Conservation (phyloP, 2,797 vertebrate species). For the Chiloscyllium punctatum region DNA sequence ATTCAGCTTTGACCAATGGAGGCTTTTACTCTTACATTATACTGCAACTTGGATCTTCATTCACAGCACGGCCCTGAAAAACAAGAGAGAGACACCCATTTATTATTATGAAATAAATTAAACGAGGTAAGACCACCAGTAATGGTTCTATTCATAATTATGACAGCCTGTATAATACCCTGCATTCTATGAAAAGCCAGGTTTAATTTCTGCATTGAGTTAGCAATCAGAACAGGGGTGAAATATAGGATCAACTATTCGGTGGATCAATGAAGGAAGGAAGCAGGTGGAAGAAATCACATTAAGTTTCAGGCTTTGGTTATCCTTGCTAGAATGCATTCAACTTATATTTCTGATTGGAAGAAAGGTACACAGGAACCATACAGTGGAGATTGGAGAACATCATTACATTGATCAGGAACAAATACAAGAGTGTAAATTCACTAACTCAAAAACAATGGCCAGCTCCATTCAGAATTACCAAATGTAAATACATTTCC, state of each 20-base stretch:
- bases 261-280: not conserved
- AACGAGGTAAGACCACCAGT: not conserved
- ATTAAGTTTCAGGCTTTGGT: not conserved
- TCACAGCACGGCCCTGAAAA: slow-evolving; percentile 50
- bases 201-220: not conserved
- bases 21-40: slow-evolving; percentile 56
- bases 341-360: not conserved
- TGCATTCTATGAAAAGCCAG: not conserved
- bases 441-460: not conserved
- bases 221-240: not conserved
- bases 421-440: not conserved
- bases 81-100: not conserved
- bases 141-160: not conserved
- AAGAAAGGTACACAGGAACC: not conserved
- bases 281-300: not conserved
- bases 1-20: not conserved
- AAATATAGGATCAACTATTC: not conserved
- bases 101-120: not conserved
- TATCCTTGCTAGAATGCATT: not conserved
- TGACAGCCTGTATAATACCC: not conserved
- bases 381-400: not conserved
- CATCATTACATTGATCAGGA: not conserved
- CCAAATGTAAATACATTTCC: not conserved
- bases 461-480: not conserved
- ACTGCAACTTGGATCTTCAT: slow-evolving; percentile 59